Percentiles rank a stretch among this genome's conserved stretches.
Conservation (phyloP, 2,888 invertebrate species). For the Drosophila rellima region DNA sequence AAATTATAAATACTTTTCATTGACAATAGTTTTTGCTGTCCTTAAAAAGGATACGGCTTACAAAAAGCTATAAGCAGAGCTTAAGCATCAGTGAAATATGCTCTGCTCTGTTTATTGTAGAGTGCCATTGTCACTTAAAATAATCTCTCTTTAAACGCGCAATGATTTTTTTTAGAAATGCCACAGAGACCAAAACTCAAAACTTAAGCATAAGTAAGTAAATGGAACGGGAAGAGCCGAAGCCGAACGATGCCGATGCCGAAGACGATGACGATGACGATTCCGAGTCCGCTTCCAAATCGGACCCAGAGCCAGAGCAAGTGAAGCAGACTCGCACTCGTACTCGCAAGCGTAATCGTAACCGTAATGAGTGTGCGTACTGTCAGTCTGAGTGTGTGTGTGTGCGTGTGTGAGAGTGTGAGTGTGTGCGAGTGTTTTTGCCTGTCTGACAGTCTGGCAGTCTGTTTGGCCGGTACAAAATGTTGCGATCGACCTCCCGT, state of each 20-base stretch:
- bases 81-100: constrained; percentile 10
- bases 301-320: constrained; percentile 30
- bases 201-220: constrained; percentile 50
- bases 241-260: constrained; percentile 43
- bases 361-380: constrained; percentile 55
- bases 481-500: constrained; percentile 74
- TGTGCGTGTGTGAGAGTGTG: constrained; percentile 18
- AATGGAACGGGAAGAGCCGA: constrained; percentile 66
- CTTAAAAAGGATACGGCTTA: background rate
- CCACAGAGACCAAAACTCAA: constrained; percentile 35
- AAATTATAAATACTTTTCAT: background rate
- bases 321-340: constrained; percentile 24
- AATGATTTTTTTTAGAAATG: constrained; percentile 52
- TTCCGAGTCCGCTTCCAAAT: constrained; percentile 14
- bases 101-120: constrained; percentile 16
- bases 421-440: constrained; percentile 8
- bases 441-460: constrained; percentile 10
- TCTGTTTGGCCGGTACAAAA: constrained; percentile 69
- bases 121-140: constrained; percentile 47
- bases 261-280: background rate
- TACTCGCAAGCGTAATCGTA: constrained; percentile 51
- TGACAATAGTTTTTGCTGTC: background rate
- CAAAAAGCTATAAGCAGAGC: background rate
- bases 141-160: constrained; percentile 57
- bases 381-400: constrained; percentile 28